Conservation (phyloP, 1,140 invertebrate species). For the Anthonomus grandis region DNA sequence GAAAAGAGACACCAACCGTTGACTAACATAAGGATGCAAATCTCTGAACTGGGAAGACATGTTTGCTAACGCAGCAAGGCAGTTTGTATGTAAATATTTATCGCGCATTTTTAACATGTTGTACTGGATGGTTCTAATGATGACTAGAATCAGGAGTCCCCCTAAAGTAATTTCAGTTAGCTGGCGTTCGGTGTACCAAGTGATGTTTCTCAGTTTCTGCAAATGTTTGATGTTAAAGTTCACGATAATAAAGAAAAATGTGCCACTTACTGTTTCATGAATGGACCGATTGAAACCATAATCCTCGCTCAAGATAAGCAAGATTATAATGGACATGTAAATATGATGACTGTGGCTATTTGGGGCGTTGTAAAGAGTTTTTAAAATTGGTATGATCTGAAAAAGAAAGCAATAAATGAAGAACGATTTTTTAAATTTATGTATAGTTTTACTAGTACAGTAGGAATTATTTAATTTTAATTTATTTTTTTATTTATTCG, state of each 20-base stretch:
- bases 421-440: too few relatives aligned
- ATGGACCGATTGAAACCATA: conserved; percentile 91
- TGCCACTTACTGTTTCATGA: conserved; percentile 83
- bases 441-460: too few relatives aligned
- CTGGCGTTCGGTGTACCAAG: conserved; percentile 88
- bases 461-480: too few relatives aligned
- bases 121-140: conserved; percentile 94
- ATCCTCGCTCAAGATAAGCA: conserved; percentile 96
- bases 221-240: conserved; percentile 34
- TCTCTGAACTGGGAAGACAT: conserved; percentile 94
- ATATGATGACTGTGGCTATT: conserved; percentile 95
- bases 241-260: background rate
- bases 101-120: conserved; percentile 97
- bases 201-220: conserved; percentile 80
- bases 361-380: conserved; percentile 88
- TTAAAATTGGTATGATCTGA: conserved; percentile 88
- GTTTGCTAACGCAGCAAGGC: conserved; percentile 95
- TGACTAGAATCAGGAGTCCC: conserved; percentile 91
- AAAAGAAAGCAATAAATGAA: conserved; percentile 36
- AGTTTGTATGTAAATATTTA: conserved; percentile 95
- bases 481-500: too few relatives aligned
- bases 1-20: conserved; percentile 85
- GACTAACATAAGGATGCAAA: conserved; percentile 94
- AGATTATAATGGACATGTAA: conserved; percentile 97
- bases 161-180: conserved; percentile 92